These are phyloP conservation scores for Anthoptus insignis DNA, from an alignment of 2,888 invertebrate genomes.

Conservation along the genomic window DNA sequence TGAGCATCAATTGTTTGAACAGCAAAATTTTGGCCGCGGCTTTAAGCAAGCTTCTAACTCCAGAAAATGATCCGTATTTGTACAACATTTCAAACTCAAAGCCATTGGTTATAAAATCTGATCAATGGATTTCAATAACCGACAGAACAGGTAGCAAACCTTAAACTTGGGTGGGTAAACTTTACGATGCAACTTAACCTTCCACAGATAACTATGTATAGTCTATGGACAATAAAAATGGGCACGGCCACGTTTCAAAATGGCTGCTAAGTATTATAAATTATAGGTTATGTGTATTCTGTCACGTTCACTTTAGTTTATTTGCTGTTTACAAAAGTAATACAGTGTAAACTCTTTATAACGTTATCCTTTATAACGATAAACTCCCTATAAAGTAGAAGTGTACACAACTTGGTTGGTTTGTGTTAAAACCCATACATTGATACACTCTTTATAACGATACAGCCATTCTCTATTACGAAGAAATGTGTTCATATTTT, in stretches of 20 bases:
- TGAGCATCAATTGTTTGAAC: no score
- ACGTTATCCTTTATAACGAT: constrained; percentile 17
- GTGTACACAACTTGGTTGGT: not conserved
- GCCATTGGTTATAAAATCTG: no score
- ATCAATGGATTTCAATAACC: no score
- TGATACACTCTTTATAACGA: no score
- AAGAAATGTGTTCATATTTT: no score
- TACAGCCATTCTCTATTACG: no score
- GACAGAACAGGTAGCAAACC: constrained; percentile 1
- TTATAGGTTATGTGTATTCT: not conserved
- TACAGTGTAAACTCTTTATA: constrained; percentile 25
- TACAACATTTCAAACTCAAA: no score
- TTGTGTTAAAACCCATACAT: not conserved
- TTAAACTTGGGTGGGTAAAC: constrained; percentile 19
- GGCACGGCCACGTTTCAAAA: constrained; percentile 26
- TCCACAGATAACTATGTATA: constrained; percentile 25
- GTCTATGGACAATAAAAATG: constrained; percentile 24
- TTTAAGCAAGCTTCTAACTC: no score
- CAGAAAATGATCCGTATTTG: no score
- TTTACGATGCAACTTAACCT: constrained; percentile 27
- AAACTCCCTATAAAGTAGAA: constrained; percentile 17
- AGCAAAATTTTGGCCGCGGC: no score
- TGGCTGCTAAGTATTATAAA: constrained; percentile 13
- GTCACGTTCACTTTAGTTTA: not conserved
- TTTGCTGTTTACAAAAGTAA: no score